These are phyloP conservation scores for Ridgeia piscesae DNA, from an alignment of 1,140 invertebrate genomes.

Conservation along the genomic window DNA sequence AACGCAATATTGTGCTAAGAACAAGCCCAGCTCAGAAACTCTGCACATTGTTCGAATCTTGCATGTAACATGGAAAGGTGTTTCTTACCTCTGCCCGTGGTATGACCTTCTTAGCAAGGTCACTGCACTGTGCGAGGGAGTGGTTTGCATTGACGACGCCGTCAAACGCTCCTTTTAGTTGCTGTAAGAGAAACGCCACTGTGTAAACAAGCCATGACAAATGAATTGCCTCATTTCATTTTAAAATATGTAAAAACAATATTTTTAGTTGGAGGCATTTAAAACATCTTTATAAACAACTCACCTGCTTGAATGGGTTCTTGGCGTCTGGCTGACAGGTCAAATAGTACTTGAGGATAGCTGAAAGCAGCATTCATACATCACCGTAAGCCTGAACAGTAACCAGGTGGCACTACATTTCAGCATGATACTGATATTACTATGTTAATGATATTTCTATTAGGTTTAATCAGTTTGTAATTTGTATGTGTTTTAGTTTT, in stretches of 20 bases:
- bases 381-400: background rate
- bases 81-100: background rate
- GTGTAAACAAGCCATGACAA: background rate
- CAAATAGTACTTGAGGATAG: constrained; percentile 79
- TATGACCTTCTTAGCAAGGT: background rate
- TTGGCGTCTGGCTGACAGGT: constrained; percentile 75
- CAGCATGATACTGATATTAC: background rate
- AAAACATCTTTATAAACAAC: background rate
- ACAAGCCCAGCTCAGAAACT: too few relatives aligned
- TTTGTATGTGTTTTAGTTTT: too few relatives aligned
- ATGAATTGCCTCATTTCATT: background rate
- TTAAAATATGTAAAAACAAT: too few relatives aligned
- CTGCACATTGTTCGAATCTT: too few relatives aligned
- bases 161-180: background rate
- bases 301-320: constrained; percentile 67
- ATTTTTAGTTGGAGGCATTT: background rate
- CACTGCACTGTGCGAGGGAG: background rate
- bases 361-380: constrained; percentile 36
- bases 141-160: background rate
- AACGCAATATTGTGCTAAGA: too few relatives aligned
- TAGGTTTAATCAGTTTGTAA: too few relatives aligned
- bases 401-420: background rate
- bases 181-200: background rate
- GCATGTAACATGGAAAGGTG: background rate
- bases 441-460: too few relatives aligned